Evolutionary conservation across 2,888 invertebrate genomes (phyloP).

Genomic region (Acanthopleura granulata): DNA sequence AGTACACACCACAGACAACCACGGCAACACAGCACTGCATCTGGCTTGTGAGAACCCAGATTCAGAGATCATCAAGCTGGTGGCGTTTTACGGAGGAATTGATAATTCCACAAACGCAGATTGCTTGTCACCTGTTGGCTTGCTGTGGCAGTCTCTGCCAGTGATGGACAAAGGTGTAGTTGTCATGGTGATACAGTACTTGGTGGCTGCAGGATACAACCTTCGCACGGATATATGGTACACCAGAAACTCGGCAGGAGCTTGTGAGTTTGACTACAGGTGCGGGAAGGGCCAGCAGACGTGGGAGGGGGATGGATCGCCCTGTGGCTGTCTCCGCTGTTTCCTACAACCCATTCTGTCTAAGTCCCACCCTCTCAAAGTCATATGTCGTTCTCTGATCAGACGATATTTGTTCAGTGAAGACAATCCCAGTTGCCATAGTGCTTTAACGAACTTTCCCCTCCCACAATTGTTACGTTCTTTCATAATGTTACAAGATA

Average conservation of each 20-base stretch:
- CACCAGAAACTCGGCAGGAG: neutral
- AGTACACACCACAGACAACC: neutral
- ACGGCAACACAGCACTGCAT: neutral
- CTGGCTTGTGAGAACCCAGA: neutral
- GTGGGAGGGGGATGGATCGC: too few relatives aligned
- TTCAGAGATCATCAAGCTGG: neutral
- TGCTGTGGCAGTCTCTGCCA: neutral
- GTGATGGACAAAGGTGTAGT: neutral
- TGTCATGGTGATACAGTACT: neutral
- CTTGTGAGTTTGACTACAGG: neutral
- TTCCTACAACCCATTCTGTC: neutral
- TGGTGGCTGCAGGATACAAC: neutral
- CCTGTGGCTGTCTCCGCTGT: too few relatives aligned
- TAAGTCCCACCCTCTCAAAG: neutral
- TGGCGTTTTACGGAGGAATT: neutral
- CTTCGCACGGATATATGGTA: neutral
- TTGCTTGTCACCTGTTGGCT: neutral
- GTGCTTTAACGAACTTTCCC: too few relatives aligned
- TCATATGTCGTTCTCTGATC: neutral
- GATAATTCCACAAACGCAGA: neutral
- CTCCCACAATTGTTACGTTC: too few relatives aligned
- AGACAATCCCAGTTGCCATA: too few relatives aligned
- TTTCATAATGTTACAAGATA: too few relatives aligned
- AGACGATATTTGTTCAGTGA: neutral
- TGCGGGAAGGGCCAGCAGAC: too few relatives aligned